Evolutionary conservation across 2,113 vertebrate genomes (phyloP).

Genomic region (Nettapus auritus): DNA sequence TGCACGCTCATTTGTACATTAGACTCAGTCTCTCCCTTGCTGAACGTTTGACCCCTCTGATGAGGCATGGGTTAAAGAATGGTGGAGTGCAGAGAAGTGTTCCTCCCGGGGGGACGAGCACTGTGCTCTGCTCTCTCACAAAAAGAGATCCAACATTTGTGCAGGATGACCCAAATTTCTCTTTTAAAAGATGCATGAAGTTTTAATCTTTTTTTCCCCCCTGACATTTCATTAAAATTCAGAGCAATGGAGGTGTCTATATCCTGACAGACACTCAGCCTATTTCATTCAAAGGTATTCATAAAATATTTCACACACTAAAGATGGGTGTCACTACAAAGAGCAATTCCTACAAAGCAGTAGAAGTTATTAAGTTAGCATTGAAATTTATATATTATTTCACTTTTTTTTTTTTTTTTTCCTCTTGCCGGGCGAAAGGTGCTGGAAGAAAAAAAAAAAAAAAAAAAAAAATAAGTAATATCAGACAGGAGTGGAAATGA

Average conservation of each 20-base stretch:
- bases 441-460: not conserved
- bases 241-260: conserved; percentile 1
- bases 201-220: conserved; percentile 19
- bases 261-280: conserved; percentile 1
- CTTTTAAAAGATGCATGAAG: not conserved
- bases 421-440: not conserved
- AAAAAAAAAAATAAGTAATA: not conserved
- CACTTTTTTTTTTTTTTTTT: not conserved
- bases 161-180: conserved; percentile 25
- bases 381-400: not conserved
- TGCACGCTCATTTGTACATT: accelerated
- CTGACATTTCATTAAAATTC: conserved; percentile 21
- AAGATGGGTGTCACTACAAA: conserved; percentile 34
- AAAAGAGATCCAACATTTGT: not conserved
- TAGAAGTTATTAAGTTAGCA: not conserved
- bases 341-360: not conserved
- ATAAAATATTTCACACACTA: conserved; percentile 27
- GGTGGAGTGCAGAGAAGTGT: not conserved
- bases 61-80: not conserved
- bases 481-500: not conserved
- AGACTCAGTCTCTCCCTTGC: accelerated
- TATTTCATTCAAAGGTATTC: conserved; percentile 3
- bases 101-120: not conserved
- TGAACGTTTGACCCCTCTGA: not conserved
- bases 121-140: not conserved